phyloP scores from a whole-genome alignment of 2,888 invertebrate genomes.

The Patella ulyssiponensis region DNA sequence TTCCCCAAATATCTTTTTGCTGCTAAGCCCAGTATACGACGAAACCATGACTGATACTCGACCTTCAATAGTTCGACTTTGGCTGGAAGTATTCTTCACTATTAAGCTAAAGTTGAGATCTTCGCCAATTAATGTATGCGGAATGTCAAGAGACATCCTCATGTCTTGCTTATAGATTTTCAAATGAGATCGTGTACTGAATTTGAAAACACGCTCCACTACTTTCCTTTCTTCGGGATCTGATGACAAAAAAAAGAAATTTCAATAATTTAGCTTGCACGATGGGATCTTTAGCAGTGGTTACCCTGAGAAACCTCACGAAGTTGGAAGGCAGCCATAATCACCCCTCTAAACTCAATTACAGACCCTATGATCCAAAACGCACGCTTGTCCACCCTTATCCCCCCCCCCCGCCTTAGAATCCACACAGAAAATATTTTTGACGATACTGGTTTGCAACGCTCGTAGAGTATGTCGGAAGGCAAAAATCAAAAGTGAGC shows the following conservation, averaged over 20 bases:
- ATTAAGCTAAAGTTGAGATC: constrained; percentile 44
- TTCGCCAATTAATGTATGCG: constrained; percentile 43
- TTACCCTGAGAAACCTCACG: not conserved
- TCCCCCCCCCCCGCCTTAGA: too few species aligned
- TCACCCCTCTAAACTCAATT: not conserved
- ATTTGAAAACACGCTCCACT: constrained; percentile 52
- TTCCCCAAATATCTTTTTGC: constrained; percentile 42
- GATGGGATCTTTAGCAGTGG: not conserved
- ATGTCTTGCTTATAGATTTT: constrained; percentile 55
- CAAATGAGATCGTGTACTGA: constrained; percentile 44
- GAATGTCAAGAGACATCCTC: constrained; percentile 37
- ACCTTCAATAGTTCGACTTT: constrained; percentile 37
- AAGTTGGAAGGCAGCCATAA: not conserved
- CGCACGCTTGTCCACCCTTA: too few species aligned
- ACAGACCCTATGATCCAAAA: too few species aligned
- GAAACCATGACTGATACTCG: constrained; percentile 44
- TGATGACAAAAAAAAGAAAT: too few species aligned
- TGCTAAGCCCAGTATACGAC: constrained; percentile 56
- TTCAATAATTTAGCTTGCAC: not conserved
- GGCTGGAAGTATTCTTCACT: constrained; percentile 42
- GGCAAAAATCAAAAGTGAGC: too few species aligned
- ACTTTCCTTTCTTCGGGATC: constrained; percentile 54
- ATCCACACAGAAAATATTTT: too few species aligned
- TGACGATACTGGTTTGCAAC: too few species aligned
- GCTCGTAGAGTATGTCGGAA: too few species aligned